Evolutionary conservation across 2,797 vertebrate genomes (phyloP).

Genomic region (Eleutherodactylus coqui): DNA sequence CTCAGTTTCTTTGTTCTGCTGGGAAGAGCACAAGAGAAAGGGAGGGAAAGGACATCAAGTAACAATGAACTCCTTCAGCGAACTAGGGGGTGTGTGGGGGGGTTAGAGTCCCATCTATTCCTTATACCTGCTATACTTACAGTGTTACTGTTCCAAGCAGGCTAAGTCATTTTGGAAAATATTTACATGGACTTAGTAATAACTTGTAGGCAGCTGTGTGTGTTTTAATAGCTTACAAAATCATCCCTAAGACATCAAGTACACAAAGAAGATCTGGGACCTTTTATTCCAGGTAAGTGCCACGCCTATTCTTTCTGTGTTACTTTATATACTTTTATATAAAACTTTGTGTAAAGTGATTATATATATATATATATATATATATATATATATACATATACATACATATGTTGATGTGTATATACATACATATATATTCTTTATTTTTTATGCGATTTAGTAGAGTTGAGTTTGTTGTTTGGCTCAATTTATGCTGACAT

Average conservation of each 20-base stretch:
- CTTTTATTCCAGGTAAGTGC: slow-evolving; percentile 49
- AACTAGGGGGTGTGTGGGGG: slow-evolving; percentile 40
- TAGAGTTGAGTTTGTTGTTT: neutral
- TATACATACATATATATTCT: neutral
- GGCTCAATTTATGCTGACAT: neutral
- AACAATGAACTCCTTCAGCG: slow-evolving; percentile 62
- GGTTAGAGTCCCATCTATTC: slow-evolving; percentile 21
- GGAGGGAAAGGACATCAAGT: slow-evolving; percentile 57
- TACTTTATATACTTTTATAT: neutral
- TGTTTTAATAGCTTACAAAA: neutral
- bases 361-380: neutral
- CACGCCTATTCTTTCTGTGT: neutral
- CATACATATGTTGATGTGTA: neutral
- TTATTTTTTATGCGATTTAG: too few species aligned
- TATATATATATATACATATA: neutral
- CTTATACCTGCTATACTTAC: slow-evolving; percentile 44
- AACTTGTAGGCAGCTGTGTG: neutral
- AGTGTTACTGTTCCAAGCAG: neutral
- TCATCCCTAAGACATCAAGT: neutral
- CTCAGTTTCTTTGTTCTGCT: slow-evolving; percentile 32
- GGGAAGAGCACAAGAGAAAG: slow-evolving; percentile 41
- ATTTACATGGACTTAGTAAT: neutral
- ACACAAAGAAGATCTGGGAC: neutral
- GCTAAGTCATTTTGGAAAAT: neutral
- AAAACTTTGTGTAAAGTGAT: too few species aligned